Conservation (phyloP, 2,888 invertebrate species). For the Metallyticus violacea region DNA sequence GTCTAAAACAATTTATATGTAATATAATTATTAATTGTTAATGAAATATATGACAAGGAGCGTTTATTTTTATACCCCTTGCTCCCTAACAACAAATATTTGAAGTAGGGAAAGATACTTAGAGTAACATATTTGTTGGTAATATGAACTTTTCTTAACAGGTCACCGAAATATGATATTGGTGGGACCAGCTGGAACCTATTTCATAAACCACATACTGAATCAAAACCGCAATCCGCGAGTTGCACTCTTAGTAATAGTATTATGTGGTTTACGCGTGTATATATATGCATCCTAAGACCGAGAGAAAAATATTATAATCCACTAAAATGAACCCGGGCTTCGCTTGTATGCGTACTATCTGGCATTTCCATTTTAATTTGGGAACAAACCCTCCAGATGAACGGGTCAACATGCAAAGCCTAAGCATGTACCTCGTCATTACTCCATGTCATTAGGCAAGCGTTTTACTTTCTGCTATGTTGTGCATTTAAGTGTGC, state of each 20-base stretch:
- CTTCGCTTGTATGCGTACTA: too few relatives aligned
- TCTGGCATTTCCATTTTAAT: neutral
- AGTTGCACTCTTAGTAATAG: neutral
- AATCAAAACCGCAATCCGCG: neutral
- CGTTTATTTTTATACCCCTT: too few relatives aligned
- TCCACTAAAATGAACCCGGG: neutral
- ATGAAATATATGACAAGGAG: too few relatives aligned
- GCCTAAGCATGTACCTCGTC: neutral
- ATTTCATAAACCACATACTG: neutral
- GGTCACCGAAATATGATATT: too few relatives aligned
- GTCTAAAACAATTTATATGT: too few relatives aligned
- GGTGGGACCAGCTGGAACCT: neutral
- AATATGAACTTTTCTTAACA: too few relatives aligned
- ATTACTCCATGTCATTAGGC: neutral
- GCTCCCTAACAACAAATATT: too few relatives aligned
- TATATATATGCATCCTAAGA: neutral
- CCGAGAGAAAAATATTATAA: neutral
- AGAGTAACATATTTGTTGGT: too few relatives aligned
- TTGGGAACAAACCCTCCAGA: neutral
- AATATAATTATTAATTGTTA: too few relatives aligned
- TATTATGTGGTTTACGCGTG: neutral
- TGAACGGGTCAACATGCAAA: neutral
- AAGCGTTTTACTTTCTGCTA: neutral
- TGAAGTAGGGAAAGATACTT: too few relatives aligned
- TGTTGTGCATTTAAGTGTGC: neutral